Evolutionary conservation across 1,140 invertebrate genomes (phyloP), one percentile per base, ranked within the genome.

Genomic region (Mya arenaria): DNA sequence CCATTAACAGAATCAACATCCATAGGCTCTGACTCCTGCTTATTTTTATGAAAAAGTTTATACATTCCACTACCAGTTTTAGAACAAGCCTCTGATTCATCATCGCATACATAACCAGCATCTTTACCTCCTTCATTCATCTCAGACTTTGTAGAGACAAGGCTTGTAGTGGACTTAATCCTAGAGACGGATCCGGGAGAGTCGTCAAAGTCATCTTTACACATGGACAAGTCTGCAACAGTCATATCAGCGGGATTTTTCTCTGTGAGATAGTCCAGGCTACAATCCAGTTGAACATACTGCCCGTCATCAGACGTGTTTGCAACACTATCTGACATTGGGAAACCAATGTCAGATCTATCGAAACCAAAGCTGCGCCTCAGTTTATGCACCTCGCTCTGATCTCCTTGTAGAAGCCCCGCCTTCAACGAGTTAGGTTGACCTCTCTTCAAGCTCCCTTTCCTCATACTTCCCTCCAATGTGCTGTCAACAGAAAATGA

Each of bases 371-470:
- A 85, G 74, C 86, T 90, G 60, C 84, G 41, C 15, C 86, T 36
- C 34, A 88, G 74, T 56, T 89, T 88, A 17, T 72, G 65, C 23
- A 88, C 74, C 71, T 86, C 82, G 41, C 75, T 72, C 37, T 83
- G 72, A 56, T 89, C 81, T 19, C 86, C 87, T 30, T 86, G 85
- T 30, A 87, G 69, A 60, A 90, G 72, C 28, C 90, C 90, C 81
- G 85, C 88, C 44, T 85, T 84, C n/a, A 90, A 69, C 8, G 89
- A 88, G 74, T 91, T 92, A 0, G 90, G 90, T 25, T 84, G 83
- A 10, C 90, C 91, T 34, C 90, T 65, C 60, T 84, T 78, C n/a
- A 91, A 71, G n/a, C 62, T 78, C 10, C 68, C 60, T 36, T 83
- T 82, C 68, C 72, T 30, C 56, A 55, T 55, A 72, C 72, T 69